These are phyloP conservation scores for Istiophorus platypterus DNA, from an alignment of 2,113 vertebrate genomes.

Conservation along the genomic window DNA sequence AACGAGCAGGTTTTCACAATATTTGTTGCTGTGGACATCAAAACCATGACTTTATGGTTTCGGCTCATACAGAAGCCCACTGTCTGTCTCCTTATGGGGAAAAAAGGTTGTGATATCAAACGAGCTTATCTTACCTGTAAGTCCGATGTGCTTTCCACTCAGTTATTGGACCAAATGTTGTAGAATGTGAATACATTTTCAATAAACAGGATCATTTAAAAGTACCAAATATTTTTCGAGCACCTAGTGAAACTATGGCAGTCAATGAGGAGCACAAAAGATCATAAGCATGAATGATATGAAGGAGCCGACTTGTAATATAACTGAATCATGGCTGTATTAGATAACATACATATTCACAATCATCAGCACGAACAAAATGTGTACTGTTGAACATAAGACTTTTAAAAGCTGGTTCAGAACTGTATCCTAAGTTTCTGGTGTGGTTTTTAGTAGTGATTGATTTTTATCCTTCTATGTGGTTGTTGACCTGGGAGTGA, in stretches of 20 bases:
- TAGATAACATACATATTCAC: not conserved
- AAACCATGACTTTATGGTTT: not conserved
- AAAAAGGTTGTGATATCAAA: not conserved
- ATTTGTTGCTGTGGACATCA: not conserved
- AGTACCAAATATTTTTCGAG: not conserved
- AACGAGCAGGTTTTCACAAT: not conserved
- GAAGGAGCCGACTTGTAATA: not conserved
- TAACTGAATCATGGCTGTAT: not conserved
- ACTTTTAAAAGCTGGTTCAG: too few species aligned
- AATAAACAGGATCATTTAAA: too few species aligned
- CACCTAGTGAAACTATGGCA: too few species aligned
- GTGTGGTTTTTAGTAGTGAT: not conserved
- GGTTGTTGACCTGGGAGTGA: not conserved
- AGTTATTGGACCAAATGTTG: not conserved
- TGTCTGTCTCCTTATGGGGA: not conserved
- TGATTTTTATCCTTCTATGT: not conserved
- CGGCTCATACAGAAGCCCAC: not conserved
- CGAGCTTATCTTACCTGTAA: not conserved
- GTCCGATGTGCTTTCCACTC: not conserved
- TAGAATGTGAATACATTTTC: constrained; percentile 2
- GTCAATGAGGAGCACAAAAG: too few species aligned
- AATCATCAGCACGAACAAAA: not conserved
- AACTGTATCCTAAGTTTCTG: not conserved
- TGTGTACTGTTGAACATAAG: too few species aligned
- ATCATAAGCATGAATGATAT: not conserved